Evolutionary conservation across 2,797 vertebrate genomes (phyloP).

Genomic region (Etheostoma nigrum): DNA sequence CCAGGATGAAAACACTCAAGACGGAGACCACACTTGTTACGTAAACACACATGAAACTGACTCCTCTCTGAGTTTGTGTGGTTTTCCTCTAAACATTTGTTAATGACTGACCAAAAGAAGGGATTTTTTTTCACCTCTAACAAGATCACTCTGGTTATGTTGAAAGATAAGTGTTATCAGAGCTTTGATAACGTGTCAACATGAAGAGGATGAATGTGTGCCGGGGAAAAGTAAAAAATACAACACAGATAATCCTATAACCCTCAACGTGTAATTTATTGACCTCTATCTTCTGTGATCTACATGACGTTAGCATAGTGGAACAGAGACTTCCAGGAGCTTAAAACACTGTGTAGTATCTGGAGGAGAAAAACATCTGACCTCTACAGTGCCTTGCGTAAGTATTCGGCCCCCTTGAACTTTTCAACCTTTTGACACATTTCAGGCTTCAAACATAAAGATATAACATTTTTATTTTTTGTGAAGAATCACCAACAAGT

Average conservation of each 20-base stretch:
- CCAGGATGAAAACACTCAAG: slow-evolving; percentile 23
- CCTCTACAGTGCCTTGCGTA: no score
- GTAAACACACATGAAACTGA: slow-evolving; percentile 28
- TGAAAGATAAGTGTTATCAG: slow-evolving; percentile 62
- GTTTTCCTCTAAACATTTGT: slow-evolving; percentile 49
- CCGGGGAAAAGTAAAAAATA: neutral
- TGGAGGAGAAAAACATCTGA: slow-evolving; percentile 17
- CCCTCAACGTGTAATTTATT: neutral
- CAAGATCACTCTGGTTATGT: slow-evolving; percentile 59
- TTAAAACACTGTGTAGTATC: slow-evolving; percentile 5
- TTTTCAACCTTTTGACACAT: no score
- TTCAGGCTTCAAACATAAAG: no score
- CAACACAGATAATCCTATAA: neutral
- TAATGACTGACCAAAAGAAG: slow-evolving; percentile 72
- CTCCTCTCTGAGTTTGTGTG: slow-evolving; percentile 9
- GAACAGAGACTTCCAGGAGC: neutral
- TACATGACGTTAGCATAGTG: neutral
- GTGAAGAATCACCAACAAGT: no score
- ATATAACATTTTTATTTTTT: no score
- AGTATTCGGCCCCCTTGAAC: no score
- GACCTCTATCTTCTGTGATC: neutral
- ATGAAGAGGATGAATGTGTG: neutral
- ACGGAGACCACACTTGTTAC: slow-evolving; percentile 20
- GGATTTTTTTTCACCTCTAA: slow-evolving; percentile 24
- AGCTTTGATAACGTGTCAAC: slow-evolving; percentile 26